Conservation (phyloP, 1,140 invertebrate species). For the Platyscapa corneri region DNA sequence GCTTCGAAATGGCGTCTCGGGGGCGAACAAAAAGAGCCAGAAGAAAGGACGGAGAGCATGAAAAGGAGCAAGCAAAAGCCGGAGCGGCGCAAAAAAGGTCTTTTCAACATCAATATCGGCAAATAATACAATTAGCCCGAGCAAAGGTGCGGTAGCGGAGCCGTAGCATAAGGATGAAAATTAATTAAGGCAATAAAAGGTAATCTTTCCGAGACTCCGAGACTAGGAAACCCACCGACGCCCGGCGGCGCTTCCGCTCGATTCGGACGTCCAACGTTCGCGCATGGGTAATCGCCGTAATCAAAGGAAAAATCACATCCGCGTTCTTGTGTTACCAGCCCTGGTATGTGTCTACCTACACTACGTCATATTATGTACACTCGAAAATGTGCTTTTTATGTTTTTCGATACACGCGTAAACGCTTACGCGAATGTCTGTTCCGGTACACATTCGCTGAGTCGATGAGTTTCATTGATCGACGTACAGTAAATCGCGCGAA, state of each 20-base stretch:
- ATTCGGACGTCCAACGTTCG: neutral
- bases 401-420: neutral
- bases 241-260: neutral
- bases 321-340: neutral
- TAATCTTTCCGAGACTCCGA: slow-evolving; percentile 39
- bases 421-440: too few species aligned
- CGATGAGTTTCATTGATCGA: too few species aligned
- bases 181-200: slow-evolving; percentile 63
- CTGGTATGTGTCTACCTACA: neutral
- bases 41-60: slow-evolving; percentile 12
- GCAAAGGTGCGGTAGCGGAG: slow-evolving; percentile 8
- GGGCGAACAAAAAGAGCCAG: slow-evolving; percentile 1
- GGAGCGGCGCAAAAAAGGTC: slow-evolving; percentile 43
- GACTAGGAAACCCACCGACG: slow-evolving; percentile 7
- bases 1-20: neutral
- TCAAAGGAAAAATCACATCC: slow-evolving; percentile 43
- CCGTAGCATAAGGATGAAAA: slow-evolving; percentile 55
- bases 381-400: too few species aligned
- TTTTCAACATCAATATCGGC: slow-evolving; percentile 59
- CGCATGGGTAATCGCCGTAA: slow-evolving; percentile 22
- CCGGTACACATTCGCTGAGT: too few species aligned
- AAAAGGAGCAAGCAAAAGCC: slow-evolving; percentile 42
- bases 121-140: slow-evolving; percentile 61
- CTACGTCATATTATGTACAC: too few species aligned
- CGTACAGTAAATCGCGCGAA: too few species aligned